phyloP scores from a whole-genome alignment of 2,888 invertebrate species.

The Muschampia plurimacula region DNA sequence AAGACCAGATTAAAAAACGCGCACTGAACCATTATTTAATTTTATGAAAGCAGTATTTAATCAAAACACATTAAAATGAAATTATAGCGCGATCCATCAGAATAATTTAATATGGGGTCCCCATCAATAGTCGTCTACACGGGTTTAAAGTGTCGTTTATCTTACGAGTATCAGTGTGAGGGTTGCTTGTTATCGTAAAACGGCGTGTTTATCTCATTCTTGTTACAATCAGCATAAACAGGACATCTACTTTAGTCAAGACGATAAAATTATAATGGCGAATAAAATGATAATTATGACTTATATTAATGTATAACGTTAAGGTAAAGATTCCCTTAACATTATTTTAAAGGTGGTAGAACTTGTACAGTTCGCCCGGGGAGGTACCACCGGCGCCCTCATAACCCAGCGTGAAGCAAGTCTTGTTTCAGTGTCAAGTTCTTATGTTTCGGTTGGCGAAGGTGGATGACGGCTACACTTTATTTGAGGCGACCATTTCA shows the following conservation, averaged over 20 bases:
- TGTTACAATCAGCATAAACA: constrained; percentile 17
- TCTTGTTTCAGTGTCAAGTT: too few species aligned
- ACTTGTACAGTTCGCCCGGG: too few species aligned
- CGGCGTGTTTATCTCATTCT: constrained; percentile 16
- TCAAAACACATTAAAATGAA: constrained; percentile 82
- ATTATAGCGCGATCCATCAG: constrained; percentile 80
- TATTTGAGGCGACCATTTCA: too few species aligned
- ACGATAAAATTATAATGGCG: not conserved
- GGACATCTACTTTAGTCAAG: not conserved
- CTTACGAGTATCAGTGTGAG: constrained; percentile 60
- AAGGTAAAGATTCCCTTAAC: too few species aligned
- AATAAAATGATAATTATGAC: not conserved
- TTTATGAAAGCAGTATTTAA: constrained; percentile 69
- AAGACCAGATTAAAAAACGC: constrained; percentile 45
- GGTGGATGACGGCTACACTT: too few species aligned
- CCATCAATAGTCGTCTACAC: constrained; percentile 65
- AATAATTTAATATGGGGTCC: constrained; percentile 77
- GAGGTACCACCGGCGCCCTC: too few species aligned
- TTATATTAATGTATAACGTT: too few species aligned
- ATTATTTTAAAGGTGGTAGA: too few species aligned
- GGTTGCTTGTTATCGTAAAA: constrained; percentile 17
- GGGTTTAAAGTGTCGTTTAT: constrained; percentile 72
- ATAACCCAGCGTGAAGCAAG: too few species aligned
- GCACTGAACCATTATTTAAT: constrained; percentile 55
- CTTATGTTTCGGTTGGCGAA: too few species aligned